Conservation (phyloP, 1,140 invertebrate species). For the Macrostomum lignano region DNA sequence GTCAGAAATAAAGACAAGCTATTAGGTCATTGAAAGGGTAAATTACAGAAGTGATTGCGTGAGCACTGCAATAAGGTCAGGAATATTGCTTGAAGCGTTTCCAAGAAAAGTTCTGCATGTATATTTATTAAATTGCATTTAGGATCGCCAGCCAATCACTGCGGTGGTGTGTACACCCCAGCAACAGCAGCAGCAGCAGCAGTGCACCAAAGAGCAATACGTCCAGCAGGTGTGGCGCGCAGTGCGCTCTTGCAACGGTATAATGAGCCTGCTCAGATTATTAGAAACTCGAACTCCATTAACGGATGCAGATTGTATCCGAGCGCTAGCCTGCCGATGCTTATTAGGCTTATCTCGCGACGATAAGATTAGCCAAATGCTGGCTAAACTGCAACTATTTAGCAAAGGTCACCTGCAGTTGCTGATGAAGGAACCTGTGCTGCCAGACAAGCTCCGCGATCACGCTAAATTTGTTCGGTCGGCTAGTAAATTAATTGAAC, state of each 20-base stretch:
- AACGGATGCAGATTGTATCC: slow-evolving; percentile 72
- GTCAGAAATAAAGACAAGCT: no score
- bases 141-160: no score
- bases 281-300: slow-evolving; percentile 72
- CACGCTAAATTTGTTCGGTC: slow-evolving; percentile 85
- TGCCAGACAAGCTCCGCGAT: slow-evolving; percentile 74
- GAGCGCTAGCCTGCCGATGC: slow-evolving; percentile 61
- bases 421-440: slow-evolving; percentile 69
- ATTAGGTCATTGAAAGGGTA: no score
- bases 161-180: no score
- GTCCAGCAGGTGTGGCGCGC: slow-evolving; percentile 78
- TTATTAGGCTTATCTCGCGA: slow-evolving; percentile 62
- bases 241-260: slow-evolving; percentile 68
- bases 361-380: slow-evolving; percentile 67
- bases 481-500: slow-evolving; percentile 57
- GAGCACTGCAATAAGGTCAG: no score
- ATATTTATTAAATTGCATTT: no score
- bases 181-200: no score
- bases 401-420: slow-evolving; percentile 68
- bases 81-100: no score
- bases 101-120: no score
- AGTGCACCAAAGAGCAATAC: no score
- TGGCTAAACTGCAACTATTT: slow-evolving; percentile 74
- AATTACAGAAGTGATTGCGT: no score
- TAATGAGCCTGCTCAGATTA: slow-evolving; percentile 46